Percentiles rank a stretch among this genome's conserved stretches.
These are phyloP conservation scores for Alfaro cultratus DNA, from an alignment of 2,797 vertebrate species.

Conservation along the genomic window DNA sequence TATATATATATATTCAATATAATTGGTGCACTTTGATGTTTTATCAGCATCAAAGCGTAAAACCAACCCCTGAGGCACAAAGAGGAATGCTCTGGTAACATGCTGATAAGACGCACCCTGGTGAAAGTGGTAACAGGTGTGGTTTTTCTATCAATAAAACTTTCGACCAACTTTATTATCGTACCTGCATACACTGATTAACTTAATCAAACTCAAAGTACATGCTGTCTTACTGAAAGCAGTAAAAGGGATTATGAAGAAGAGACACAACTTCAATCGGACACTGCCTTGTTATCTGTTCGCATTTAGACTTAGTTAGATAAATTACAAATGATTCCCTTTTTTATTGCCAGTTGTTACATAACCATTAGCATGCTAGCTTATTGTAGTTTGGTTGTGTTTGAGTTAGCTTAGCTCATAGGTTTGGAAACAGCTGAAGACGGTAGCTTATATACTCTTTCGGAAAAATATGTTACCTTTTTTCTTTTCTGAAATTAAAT, in stretches of 20 bases:
- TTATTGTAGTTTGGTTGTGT: not conserved
- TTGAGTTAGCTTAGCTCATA: not conserved
- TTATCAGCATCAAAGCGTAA: conserved; percentile 13
- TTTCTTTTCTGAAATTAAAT: not conserved
- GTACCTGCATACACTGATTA: not conserved
- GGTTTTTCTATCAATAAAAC: conserved; percentile 10
- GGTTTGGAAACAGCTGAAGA: not conserved
- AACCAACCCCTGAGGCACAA: conserved; percentile 3
- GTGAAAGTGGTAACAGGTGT: not conserved
- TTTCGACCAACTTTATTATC: not conserved
- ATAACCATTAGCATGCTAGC: not conserved
- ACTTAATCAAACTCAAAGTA: conserved; percentile 47
- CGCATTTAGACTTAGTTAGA: conserved; percentile 8
- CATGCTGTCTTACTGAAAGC: conserved; percentile 31
- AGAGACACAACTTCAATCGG: conserved; percentile 6
- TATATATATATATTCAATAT: conserved; percentile 1
- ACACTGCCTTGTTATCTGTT: conserved; percentile 4
- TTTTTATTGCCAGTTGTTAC: not conserved
- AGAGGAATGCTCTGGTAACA: not conserved
- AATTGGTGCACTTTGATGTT: conserved; percentile 41
- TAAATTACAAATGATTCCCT: not conserved
- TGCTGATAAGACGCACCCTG: conserved; percentile 14
- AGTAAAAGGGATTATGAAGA: conserved; percentile 38
- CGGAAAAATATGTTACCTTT: not conserved
- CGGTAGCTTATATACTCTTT: not conserved